Evolutionary conservation across 2,113 vertebrate species (phyloP), one percentile per base, ranked within the genome.

Genomic region (Reinhardtius hippoglossoides): DNA sequence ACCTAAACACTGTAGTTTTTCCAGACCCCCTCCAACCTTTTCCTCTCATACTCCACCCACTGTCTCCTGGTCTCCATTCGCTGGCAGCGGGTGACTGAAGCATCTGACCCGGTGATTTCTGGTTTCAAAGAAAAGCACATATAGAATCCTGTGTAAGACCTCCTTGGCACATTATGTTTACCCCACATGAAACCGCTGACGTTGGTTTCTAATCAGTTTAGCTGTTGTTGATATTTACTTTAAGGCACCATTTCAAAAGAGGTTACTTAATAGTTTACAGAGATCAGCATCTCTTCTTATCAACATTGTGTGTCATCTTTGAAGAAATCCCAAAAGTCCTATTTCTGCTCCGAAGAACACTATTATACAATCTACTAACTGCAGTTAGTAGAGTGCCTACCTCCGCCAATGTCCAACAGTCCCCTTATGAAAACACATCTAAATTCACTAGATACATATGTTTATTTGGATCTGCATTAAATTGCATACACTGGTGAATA

Each of bases 1-100:
- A 92, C 89, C 89, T 91, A 84, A 87, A 69, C 67, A 26, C 54
- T 24, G 2, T 26, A 91, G 83, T 87, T 77, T 87, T 87, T 81
- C 80, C 82, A 78, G 60, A 21, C 76, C 67, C 71, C 69, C 66
- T 40, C 37, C 62, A 58, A 31, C 31, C 35, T 37, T 64, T 73
- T 54, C 58, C 65, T 26, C 9, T 3, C 10, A 62, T 67, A 46
- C 87, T 77, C 71, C 86, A 67, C 76, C 84, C 80, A 71, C 87
- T 75, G 67, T 78, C 62, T 21, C 65, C 27, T 71, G 57, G 59
- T 31, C 60, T 83, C 57, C 5, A 79, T 82, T 83, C 24, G 69
- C 67, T 89, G 86, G 66, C 59, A 61, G 48, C 13, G 14, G 24
- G n/a, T 1, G 3, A 60, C 61, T 46, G 63, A 86, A 87, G 79